Evolutionary conservation across 2,888 invertebrate species (phyloP).

Genomic region (Erebia palarica): DNA sequence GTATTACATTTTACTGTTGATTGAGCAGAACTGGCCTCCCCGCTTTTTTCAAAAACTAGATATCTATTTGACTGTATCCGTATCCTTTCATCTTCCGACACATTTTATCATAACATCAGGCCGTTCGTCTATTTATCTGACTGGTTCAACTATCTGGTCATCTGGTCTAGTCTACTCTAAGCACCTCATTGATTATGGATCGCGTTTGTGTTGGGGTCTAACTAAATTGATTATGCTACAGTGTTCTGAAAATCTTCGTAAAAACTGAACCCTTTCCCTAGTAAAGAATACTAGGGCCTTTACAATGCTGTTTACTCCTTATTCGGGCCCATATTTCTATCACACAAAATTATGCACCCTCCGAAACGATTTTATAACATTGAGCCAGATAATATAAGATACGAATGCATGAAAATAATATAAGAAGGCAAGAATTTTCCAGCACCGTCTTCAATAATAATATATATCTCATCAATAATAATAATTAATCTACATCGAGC

Average conservation of each 20-base stretch:
- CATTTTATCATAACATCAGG: no score
- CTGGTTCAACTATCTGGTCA: no score
- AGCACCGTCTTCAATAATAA: slow-evolving; percentile 6
- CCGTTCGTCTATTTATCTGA: no score
- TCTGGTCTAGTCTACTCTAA: no score
- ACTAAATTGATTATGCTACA: no score
- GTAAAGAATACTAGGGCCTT: not conserved
- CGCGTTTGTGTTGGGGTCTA: no score
- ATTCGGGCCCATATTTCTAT: not conserved
- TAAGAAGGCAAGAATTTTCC: not conserved
- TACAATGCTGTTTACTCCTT: not conserved
- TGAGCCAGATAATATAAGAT: slow-evolving; percentile 4
- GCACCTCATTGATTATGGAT: no score
- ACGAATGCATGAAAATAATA: slow-evolving; percentile 3
- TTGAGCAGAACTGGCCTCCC: not conserved
- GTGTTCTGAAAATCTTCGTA: no score
- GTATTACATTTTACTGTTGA: no score
- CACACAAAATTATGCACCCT: slow-evolving; percentile 14
- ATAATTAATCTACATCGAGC: slow-evolving; percentile 6
- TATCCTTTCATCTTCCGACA: not conserved
- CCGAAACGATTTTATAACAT: slow-evolving; percentile 5
- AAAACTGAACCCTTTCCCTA: not conserved
- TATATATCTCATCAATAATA: slow-evolving; percentile 6
- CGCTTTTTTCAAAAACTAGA: not conserved
- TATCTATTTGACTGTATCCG: not conserved